Evolutionary conservation across 92 coral and sea anemone genomes (phyloP), one percentile per base, ranked within the genome.

Genomic region (Actinostola sp.): DNA sequence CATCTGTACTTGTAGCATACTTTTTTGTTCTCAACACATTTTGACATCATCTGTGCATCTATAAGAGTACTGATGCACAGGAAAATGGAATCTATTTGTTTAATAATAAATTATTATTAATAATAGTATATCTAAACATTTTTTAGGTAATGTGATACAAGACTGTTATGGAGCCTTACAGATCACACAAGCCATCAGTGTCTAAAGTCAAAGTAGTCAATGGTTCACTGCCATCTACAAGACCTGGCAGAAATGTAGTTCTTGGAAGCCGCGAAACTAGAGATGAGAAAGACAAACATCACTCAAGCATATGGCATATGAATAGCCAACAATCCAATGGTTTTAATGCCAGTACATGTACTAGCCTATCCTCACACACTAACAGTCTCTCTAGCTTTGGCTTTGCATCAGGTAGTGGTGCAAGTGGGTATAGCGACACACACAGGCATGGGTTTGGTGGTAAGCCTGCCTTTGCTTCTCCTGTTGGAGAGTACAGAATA

Each of bases 131-230:
- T 36, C 42, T 4, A 36, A 4, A 11, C 42, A 36, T 36, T 36
- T 4, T 36, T 4, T 36, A 4, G 4, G 42, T 36, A 4, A 36
- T 4, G 53, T 46, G 53, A 6, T 46, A 2, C 53, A 46, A 13
- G 39, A 46, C 3, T 49, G 43, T 21, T 27, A 68, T 68, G 74
- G 74, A 68, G 11, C 74, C 57, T 15, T 68, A 43, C 23, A 31
- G 74, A 51, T 34, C 54, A 19, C 74, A 52, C 31, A 68, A 42
- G 56, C 34, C 74, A 68, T 46, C 72, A 13, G 58, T 56, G 8
- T 68, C 74, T 33, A 68, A 56, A 68, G 62, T 68, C 14, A 52
- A 57, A 57, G 63, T 68, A 4, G 50, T 52, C 49, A 68, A 68
- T 51, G 74, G 74, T 0, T 50, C 74, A 0, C 21, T 51, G n/a